Conservation (phyloP, 2,113 vertebrate genomes). For the Eurypyga helias region DNA sequence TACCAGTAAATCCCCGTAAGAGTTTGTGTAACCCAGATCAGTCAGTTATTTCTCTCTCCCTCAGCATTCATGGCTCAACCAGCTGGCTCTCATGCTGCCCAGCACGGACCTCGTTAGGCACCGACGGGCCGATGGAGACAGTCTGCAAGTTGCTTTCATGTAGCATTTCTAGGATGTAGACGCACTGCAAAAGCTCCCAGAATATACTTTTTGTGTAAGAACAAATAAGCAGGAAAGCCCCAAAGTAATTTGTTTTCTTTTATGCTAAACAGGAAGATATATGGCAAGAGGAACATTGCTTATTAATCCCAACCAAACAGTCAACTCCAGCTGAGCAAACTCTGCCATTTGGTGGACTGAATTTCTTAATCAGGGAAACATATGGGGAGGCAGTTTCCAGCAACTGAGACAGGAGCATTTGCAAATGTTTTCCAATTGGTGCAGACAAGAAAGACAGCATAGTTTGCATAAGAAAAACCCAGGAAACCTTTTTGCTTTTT, state of each 20-base stretch:
- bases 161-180: neutral
- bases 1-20: constrained; percentile 47
- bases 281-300: constrained; percentile 41
- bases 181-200: neutral
- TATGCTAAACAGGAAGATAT: constrained; percentile 56
- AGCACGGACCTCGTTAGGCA: neutral
- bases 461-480: neutral
- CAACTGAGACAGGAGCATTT: neutral
- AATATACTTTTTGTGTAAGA: constrained; percentile 24
- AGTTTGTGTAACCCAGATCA: constrained; percentile 57
- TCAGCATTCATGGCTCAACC: constrained; percentile 10
- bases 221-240: constrained; percentile 45
- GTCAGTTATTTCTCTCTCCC: constrained; percentile 46
- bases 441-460: constrained; percentile 18
- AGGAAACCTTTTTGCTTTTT: neutral
- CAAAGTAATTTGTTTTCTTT: constrained; percentile 50
- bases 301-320: constrained; percentile 65
- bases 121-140: neutral
- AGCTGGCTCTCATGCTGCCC: neutral
- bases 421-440: constrained; percentile 41
- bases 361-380: constrained; percentile 70
- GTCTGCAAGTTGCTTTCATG: neutral
- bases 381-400: constrained; percentile 58
- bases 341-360: constrained; percentile 61
- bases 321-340: constrained; percentile 66